Conservation (phyloP, 1,140 invertebrate genomes). For the Ceratosolen solmsi region DNA sequence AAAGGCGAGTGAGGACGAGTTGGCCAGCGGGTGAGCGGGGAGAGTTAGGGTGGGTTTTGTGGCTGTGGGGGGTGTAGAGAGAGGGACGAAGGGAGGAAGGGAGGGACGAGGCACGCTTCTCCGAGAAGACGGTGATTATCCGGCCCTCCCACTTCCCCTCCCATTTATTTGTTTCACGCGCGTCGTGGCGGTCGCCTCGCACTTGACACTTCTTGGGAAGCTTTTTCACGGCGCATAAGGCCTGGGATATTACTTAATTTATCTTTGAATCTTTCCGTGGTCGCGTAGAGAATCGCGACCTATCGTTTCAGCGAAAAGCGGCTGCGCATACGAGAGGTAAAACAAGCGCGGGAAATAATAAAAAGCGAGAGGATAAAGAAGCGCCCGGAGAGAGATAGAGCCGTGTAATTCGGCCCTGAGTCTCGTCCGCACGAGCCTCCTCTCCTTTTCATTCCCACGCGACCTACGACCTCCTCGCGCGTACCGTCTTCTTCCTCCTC, state of each 20-base stretch:
- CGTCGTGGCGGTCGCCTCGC: slow-evolving; percentile 8
- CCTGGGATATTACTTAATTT: slow-evolving; percentile 40
- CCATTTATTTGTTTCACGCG: slow-evolving; percentile 33
- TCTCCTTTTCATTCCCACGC: slow-evolving; percentile 62
- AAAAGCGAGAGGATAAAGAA: slow-evolving; percentile 6
- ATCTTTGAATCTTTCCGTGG: slow-evolving; percentile 36
- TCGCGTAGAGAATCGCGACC: slow-evolving; percentile 16
- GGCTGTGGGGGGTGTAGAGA: no score
- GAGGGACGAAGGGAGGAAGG: neutral
- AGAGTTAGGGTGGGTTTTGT: no score
- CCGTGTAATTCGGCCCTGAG: slow-evolving; percentile 62
- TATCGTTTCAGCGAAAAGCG: slow-evolving; percentile 39
- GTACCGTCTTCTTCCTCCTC: neutral
- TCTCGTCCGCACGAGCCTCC: slow-evolving; percentile 58
- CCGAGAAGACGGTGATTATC: slow-evolving; percentile 43
- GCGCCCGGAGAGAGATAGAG: slow-evolving; percentile 51
- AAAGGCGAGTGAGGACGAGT: no score
- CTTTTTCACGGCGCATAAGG: slow-evolving; percentile 45
- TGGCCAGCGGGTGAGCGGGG: no score
- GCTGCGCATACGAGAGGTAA: slow-evolving; percentile 1
- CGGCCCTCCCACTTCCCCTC: slow-evolving; percentile 43
- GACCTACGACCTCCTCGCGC: slow-evolving; percentile 60
- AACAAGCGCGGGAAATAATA: slow-evolving; percentile 8
- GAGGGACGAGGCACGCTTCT: slow-evolving; percentile 2
- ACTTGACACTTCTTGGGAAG: slow-evolving; percentile 45